Evolutionary conservation across 2,113 vertebrate genomes (phyloP).

Genomic region (Chlamydotis undulata): DNA sequence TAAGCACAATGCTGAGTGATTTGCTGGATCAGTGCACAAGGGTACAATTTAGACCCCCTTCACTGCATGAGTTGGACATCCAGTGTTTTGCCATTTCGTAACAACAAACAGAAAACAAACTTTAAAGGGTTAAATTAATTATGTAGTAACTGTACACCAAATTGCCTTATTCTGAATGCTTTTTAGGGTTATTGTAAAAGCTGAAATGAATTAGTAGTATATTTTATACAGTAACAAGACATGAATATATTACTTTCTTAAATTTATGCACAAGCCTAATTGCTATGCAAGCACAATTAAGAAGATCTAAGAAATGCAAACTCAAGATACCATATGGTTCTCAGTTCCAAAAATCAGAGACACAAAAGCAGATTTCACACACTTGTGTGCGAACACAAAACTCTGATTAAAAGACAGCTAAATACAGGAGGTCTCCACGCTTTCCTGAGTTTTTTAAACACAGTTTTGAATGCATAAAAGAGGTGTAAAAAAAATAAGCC

Average conservation of each 20-base stretch:
- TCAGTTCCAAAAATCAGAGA: conserved; percentile 56
- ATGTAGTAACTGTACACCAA: background rate
- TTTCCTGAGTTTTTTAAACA: background rate
- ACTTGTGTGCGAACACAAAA: conserved; percentile 34
- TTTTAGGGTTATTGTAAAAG: background rate
- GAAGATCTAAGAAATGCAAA: conserved; percentile 72
- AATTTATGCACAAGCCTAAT: conserved; percentile 65
- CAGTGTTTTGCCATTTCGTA: background rate
- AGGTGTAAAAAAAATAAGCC: conserved; percentile 15
- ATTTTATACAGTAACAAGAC: conserved; percentile 18
- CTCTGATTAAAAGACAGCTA: conserved; percentile 20
- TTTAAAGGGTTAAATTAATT: background rate
- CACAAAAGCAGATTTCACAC: conserved; percentile 58
- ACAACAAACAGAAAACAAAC: background rate
- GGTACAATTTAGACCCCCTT: background rate
- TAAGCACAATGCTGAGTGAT: background rate
- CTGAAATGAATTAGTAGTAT: background rate
- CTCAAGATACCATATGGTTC: conserved; percentile 62
- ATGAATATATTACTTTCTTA: conserved; percentile 24
- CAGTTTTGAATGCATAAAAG: background rate
- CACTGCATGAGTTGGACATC: background rate
- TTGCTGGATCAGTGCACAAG: background rate
- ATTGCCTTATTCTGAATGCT: background rate
- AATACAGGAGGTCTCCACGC: conserved; percentile 27
- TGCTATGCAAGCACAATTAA: conserved; percentile 64